phyloP scores from a whole-genome alignment of 2,888 invertebrate genomes.

The Onthophagus sagittarius region DNA sequence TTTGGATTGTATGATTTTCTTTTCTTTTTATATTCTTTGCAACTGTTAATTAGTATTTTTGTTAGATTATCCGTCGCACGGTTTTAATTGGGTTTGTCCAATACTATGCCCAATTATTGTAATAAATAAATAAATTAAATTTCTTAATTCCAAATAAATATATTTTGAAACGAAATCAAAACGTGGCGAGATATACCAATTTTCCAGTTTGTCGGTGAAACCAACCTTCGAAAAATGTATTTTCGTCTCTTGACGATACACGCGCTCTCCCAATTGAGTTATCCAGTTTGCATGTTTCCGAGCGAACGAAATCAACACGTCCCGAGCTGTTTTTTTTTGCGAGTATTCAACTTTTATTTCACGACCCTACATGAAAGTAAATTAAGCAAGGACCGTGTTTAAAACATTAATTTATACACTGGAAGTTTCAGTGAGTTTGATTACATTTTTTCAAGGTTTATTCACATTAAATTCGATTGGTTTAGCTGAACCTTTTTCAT shows the following conservation, averaged over 20 bases:
- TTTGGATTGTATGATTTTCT: no score
- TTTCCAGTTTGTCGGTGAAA: background rate
- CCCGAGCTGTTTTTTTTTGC: background rate
- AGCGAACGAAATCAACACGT: constrained; percentile 6
- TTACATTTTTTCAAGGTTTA: background rate
- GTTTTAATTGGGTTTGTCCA: no score
- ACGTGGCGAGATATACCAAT: background rate
- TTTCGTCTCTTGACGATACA: background rate
- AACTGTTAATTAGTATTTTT: no score
- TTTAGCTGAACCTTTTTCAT: background rate
- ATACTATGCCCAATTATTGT: no score
- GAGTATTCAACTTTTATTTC: background rate
- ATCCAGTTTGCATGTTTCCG: constrained; percentile 10
- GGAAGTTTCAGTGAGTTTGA: background rate
- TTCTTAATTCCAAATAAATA: no score
- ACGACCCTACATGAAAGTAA: background rate
- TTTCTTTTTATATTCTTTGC: no score
- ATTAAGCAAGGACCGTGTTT: background rate
- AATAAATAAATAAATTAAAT: no score
- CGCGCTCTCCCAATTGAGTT: constrained; percentile 8
- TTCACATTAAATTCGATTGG: background rate
- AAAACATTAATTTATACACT: background rate
- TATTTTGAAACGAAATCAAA: background rate
- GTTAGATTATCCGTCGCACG: no score
- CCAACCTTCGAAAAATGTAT: background rate